Percentiles rank a stretch among this genome's conserved stretches.
phyloP scores from a whole-genome alignment of 2,888 invertebrate species.

The Imbricaverruca yamaguchii region DNA sequence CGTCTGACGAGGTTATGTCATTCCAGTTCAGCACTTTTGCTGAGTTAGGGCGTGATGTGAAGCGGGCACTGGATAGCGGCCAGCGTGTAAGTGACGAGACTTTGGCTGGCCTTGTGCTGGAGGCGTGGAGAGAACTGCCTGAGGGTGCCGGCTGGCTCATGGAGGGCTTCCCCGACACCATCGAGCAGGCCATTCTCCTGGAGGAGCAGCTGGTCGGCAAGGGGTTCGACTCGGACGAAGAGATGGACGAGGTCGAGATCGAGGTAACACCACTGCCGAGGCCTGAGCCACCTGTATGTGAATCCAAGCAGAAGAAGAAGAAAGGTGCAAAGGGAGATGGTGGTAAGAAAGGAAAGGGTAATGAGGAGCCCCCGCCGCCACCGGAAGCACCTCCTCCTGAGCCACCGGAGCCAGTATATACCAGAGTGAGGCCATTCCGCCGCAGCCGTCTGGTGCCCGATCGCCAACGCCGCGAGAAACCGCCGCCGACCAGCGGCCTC shows the following conservation, averaged over 20 bases:
- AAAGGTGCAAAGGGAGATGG: background rate
- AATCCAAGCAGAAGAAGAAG: background rate
- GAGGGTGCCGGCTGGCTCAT: background rate
- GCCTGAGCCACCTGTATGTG: background rate
- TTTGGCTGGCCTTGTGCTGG: background rate
- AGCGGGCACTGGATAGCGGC: background rate
- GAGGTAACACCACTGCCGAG: background rate
- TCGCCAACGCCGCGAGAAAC: background rate
- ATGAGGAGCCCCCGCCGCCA: background rate
- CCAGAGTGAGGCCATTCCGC: background rate
- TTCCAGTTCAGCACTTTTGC: background rate
- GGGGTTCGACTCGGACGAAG: background rate
- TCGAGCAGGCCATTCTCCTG: background rate
- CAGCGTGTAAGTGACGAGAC: background rate
- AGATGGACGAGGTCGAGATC: background rate
- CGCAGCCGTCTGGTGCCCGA: constrained; percentile 1
- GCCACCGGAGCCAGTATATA: background rate
- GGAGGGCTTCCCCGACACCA: background rate
- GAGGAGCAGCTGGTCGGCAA: constrained; percentile 9
- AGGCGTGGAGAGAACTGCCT: background rate
- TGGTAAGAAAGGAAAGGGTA: background rate
- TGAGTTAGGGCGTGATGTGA: background rate
- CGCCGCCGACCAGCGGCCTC: constrained; percentile 4
- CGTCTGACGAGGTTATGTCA: background rate
- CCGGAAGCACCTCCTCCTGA: background rate